A percentile compares a stretch with the other conserved stretches of the same genome.
Evolutionary conservation across 2,888 invertebrate genomes (phyloP).

Genomic region (Gandaritis pyraliata): DNA sequence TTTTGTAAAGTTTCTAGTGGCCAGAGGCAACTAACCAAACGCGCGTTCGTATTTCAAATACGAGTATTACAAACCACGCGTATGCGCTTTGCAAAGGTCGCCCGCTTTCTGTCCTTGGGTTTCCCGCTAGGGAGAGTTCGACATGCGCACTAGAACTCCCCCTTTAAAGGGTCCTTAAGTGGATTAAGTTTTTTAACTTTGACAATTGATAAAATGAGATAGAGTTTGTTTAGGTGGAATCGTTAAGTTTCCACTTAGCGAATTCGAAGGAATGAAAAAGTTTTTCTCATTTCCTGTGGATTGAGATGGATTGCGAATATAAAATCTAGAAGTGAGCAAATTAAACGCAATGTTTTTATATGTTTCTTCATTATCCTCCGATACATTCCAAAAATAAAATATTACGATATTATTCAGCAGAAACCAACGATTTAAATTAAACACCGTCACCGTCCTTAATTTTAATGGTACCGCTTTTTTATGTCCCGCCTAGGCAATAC

Average conservation of each 20-base stretch:
- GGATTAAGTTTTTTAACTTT: constrained; percentile 84
- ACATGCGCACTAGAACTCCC: constrained; percentile 75
- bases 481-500: too few species aligned
- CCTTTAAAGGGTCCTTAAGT: constrained; percentile 77
- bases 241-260: constrained; percentile 55
- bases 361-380: too few species aligned
- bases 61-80: constrained; percentile 50
- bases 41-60: constrained; percentile 66
- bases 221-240: constrained; percentile 73
- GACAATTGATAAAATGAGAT: constrained; percentile 81
- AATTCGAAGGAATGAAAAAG: constrained; percentile 55
- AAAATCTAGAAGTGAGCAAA: constrained; percentile 2
- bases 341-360: too few species aligned
- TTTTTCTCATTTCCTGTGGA: constrained; percentile 42
- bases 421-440: too few species aligned
- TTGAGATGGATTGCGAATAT: constrained; percentile 44
- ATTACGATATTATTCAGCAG: too few species aligned
- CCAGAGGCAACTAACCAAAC: constrained; percentile 61
- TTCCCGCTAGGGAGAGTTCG: constrained; percentile 72
- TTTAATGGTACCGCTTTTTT: too few species aligned
- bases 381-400: too few species aligned
- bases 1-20: constrained; percentile 46
- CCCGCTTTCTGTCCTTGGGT: constrained; percentile 76
- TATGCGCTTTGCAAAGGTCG: constrained; percentile 54
- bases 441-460: too few species aligned